Evolutionary conservation across 2,113 vertebrate genomes (phyloP).

Genomic region (Macrotus californicus): DNA sequence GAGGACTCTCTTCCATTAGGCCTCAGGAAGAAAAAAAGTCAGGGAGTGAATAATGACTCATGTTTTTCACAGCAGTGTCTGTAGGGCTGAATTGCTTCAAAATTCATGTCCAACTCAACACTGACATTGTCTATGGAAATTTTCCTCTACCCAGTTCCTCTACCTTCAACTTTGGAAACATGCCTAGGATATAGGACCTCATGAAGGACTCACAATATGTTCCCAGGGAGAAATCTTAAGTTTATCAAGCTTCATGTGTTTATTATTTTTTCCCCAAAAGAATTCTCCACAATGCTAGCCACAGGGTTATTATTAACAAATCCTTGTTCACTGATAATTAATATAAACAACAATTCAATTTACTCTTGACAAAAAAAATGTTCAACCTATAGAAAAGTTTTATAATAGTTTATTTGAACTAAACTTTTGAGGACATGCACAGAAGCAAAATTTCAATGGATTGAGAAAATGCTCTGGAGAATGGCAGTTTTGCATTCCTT

Average conservation of each 20-base stretch:
- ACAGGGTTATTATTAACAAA: not conserved
- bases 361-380: not conserved
- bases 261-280: not conserved
- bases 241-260: not conserved
- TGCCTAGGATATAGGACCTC: not conserved
- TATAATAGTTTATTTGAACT: not conserved
- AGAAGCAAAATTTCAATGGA: not conserved
- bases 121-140: not conserved
- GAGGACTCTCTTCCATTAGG: not conserved
- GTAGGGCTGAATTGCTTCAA: not conserved
- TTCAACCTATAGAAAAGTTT: not conserved
- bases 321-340: not conserved
- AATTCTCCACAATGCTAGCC: not conserved
- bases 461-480: not conserved
- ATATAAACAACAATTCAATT: not conserved
- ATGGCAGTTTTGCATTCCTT: not conserved
- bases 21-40: not conserved
- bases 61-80: not conserved
- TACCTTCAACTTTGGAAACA: not conserved
- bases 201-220: not conserved
- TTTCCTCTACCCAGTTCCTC: not conserved
- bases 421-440: not conserved
- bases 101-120: not conserved
- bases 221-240: not conserved
- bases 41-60: not conserved